phyloP scores from a whole-genome alignment of 2,113 vertebrate genomes.

The Peromyscus leucopus region DNA sequence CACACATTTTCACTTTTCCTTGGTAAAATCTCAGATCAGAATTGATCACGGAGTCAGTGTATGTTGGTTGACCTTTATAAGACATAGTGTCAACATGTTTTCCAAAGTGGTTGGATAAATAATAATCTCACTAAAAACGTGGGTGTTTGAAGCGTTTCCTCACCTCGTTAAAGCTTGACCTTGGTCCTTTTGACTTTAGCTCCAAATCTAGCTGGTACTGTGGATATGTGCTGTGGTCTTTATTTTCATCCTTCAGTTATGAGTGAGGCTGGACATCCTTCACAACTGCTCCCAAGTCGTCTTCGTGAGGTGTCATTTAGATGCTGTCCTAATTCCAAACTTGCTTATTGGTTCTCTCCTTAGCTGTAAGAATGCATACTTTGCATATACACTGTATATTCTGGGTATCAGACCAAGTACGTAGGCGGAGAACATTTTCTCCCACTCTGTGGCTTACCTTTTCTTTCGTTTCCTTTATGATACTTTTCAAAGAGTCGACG shows the following conservation, averaged over 20 bases:
- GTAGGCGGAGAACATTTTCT: neutral
- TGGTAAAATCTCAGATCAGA: neutral
- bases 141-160: neutral
- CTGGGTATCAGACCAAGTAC: neutral
- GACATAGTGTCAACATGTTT: neutral
- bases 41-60: fast-evolving
- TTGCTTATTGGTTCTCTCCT: neutral
- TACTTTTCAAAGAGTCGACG: slow-evolving; percentile 24
- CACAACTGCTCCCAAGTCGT: neutral
- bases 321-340: neutral
- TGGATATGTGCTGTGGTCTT: neutral
- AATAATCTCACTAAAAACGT: neutral
- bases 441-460: neutral
- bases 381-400: neutral
- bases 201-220: neutral
- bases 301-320: neutral
- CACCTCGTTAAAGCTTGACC: neutral
- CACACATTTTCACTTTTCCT: neutral
- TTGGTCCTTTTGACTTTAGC: neutral
- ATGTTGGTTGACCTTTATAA: neutral
- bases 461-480: neutral
- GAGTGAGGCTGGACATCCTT: too few species aligned
- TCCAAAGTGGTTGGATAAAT: neutral
- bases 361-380: neutral
- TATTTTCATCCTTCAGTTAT: neutral